Conservation (phyloP, 2,888 invertebrate genomes). For the Heliconius ethilla region DNA sequence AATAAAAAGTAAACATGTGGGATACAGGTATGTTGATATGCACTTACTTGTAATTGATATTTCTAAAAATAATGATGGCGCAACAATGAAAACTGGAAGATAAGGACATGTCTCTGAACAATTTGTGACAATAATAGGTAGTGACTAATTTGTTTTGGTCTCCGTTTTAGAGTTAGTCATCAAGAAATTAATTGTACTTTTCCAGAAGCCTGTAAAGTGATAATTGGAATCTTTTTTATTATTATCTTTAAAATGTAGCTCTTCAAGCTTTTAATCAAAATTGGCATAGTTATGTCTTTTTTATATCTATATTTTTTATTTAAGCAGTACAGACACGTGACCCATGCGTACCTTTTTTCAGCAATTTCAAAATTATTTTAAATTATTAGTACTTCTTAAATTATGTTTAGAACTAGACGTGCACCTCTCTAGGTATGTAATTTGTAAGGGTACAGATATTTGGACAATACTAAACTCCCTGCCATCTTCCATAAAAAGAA, state of each 20-base stretch:
- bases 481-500: too few relatives aligned
- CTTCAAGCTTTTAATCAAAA: not conserved
- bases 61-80: conserved; percentile 15
- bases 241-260: not conserved
- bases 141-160: conserved; percentile 43
- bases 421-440: too few relatives aligned
- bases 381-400: too few relatives aligned
- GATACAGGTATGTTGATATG: not conserved
- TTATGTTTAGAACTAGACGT: too few relatives aligned
- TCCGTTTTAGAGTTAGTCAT: conserved; percentile 40
- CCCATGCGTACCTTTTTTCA: too few relatives aligned
- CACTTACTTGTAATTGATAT: not conserved
- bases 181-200: conserved; percentile 41
- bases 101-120: conserved; percentile 16
- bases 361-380: too few relatives aligned
- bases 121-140: conserved; percentile 26
- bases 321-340: too few relatives aligned
- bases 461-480: too few relatives aligned
- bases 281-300: not conserved
- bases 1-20: not conserved
- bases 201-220: conserved; percentile 36
- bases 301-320: too few relatives aligned
- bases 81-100: conserved; percentile 29
- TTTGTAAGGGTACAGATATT: too few relatives aligned
- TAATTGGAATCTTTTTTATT: not conserved